A percentile compares a stretch with the other conserved stretches of the same genome.
These are phyloP conservation scores for Allacma fusca DNA, from an alignment of 2,888 invertebrate species.

Conservation along the genomic window DNA sequence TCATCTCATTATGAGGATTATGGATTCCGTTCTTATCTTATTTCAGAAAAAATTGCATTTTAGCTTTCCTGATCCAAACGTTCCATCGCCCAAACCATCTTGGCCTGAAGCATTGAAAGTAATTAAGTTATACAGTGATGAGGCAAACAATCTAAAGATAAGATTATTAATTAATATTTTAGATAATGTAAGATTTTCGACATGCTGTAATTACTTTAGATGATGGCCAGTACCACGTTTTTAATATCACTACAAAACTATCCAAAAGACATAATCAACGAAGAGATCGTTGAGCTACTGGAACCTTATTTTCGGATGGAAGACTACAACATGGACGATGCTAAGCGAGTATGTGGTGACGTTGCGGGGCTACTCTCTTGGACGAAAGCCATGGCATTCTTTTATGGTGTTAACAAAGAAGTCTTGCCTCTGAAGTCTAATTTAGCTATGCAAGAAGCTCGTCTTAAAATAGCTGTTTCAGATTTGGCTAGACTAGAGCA, in stretches of 20 bases:
- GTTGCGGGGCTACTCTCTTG: conserved; percentile 94
- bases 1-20: conserved; percentile 94
- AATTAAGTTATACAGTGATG: conserved; percentile 6
- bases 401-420: conserved; percentile 95
- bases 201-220: conserved; percentile 66
- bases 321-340: conserved; percentile 96
- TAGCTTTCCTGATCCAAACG: conserved; percentile 79
- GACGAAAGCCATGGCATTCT: conserved; percentile 92
- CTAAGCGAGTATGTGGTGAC: conserved; percentile 93
- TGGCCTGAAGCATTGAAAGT: conserved; percentile 93
- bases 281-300: conserved; percentile 94
- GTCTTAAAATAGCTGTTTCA: conserved; percentile 88
- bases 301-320: conserved; percentile 94
- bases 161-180: too few species aligned
- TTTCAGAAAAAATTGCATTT: conserved; percentile 90
- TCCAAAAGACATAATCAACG: conserved; percentile 95
- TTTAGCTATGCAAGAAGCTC: conserved; percentile 84
- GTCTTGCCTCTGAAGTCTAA: conserved; percentile 93
- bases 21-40: conserved; percentile 93
- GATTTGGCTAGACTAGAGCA: conserved; percentile 87
- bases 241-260: conserved; percentile 90
- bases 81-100: conserved; percentile 89
- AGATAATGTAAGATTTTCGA: too few species aligned
- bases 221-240: conserved; percentile 96
- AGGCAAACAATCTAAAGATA: too few species aligned